These are phyloP conservation scores for Leucophenga maculata DNA, from an alignment of 2,888 invertebrate genomes.

Conservation along the genomic window DNA sequence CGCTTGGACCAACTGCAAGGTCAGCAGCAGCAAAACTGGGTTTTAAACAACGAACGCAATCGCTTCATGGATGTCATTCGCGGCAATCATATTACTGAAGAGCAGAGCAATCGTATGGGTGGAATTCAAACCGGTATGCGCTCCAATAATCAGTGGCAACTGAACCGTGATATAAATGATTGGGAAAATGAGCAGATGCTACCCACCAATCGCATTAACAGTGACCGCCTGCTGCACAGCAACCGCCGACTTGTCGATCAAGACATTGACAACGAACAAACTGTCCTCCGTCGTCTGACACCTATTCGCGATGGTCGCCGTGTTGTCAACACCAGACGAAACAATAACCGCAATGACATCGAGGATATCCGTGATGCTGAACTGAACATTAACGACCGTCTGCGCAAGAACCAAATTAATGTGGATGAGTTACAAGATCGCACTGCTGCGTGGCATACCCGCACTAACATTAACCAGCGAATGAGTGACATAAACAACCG, in stretches of 20 bases:
- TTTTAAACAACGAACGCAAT: slow-evolving; percentile 7
- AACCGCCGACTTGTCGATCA: slow-evolving; percentile 36
- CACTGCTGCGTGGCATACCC: not conserved
- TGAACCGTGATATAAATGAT: slow-evolving; percentile 33
- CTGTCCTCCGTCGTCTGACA: slow-evolving; percentile 32
- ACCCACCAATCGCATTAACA: slow-evolving; percentile 19
- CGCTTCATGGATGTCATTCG: slow-evolving; percentile 30
- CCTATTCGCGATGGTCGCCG: slow-evolving; percentile 48
- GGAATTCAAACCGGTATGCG: not conserved
- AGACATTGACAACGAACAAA: slow-evolving; percentile 6
- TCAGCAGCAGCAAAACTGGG: not conserved
- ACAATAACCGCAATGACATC: slow-evolving; percentile 13
- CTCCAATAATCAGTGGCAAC: slow-evolving; percentile 20
- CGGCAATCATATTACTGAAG: slow-evolving; percentile 27
- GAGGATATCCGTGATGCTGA: not conserved
- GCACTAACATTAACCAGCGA: too few species aligned
- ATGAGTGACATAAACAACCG: not conserved
- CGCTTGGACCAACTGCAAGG: slow-evolving; percentile 35
- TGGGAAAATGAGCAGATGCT: too few species aligned
- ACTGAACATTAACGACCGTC: too few species aligned
- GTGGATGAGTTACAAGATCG: not conserved
- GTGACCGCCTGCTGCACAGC: slow-evolving; percentile 37
- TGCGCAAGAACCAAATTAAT: not conserved
- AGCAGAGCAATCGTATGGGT: too few species aligned
- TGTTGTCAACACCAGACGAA: slow-evolving; percentile 34